Conservation (phyloP, 2,888 invertebrate genomes). For the Sesamia inferens region DNA sequence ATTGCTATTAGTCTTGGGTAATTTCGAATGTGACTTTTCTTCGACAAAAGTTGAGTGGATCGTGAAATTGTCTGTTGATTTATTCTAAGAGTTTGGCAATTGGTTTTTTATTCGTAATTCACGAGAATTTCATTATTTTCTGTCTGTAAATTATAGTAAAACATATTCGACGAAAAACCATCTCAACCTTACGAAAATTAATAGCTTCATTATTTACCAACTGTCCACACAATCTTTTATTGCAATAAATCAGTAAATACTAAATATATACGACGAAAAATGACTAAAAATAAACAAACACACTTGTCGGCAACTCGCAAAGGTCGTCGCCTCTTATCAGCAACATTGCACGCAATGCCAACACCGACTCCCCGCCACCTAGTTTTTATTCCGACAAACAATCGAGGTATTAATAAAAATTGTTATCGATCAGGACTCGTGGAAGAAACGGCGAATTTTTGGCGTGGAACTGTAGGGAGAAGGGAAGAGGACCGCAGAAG, state of each 20-base stretch:
- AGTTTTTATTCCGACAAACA: conserved; percentile 43
- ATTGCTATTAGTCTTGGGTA: too few relatives aligned
- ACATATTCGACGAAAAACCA: background rate
- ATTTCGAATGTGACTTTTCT: background rate
- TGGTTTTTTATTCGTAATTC: background rate
- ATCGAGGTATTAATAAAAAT: conserved; percentile 35
- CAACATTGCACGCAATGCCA: conserved; percentile 47
- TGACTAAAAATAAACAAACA: conserved; percentile 41
- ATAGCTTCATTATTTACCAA: background rate
- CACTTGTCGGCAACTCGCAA: conserved; percentile 13
- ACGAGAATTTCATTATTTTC: background rate
- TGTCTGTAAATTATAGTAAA: background rate
- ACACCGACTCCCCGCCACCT: conserved; percentile 11
- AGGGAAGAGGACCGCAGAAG: background rate
- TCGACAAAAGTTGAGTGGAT: background rate
- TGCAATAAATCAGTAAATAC: conserved; percentile 35
- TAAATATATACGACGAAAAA: conserved; percentile 31
- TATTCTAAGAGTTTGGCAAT: background rate
- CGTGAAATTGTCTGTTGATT: background rate
- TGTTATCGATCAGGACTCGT: conserved; percentile 24
- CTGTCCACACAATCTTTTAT: conserved; percentile 4
- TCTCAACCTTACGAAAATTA: background rate
- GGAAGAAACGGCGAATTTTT: background rate
- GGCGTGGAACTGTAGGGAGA: background rate
- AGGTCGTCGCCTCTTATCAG: conserved; percentile 45